phyloP scores from a whole-genome alignment of 2,888 invertebrate species.

The Neoascia interrupta region DNA sequence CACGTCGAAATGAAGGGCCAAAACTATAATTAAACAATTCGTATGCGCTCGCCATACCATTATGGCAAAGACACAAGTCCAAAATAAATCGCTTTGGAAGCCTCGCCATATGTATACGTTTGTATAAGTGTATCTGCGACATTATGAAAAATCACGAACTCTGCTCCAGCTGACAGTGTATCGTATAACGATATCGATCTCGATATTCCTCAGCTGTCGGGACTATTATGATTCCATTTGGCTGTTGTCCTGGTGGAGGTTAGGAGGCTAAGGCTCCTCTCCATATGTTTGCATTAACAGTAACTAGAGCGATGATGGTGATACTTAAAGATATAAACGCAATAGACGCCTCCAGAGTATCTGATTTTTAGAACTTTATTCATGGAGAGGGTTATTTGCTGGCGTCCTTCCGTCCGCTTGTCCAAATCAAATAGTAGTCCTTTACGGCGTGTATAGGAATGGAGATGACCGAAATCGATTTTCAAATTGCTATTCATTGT shows the following conservation, averaged over 20 bases:
- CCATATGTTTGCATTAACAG: conserved; percentile 11
- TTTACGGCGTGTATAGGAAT: not conserved
- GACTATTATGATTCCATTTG: conserved; percentile 18
- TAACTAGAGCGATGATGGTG: conserved; percentile 14
- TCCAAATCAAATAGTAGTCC: not conserved
- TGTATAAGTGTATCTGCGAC: not conserved
- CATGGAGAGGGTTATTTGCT: conserved; percentile 1
- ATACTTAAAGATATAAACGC: not conserved
- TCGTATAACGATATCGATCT: conserved; percentile 5
- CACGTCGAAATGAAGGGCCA: no score
- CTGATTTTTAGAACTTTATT: not conserved
- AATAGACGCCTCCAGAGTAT: conserved; percentile 1
- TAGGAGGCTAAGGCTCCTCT: not conserved
- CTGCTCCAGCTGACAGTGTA: not conserved
- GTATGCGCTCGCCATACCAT: not conserved
- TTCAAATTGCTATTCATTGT: conserved; percentile 22
- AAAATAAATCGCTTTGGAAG: no score
- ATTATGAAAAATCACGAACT: conserved; percentile 16
- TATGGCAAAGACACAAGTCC: not conserved
- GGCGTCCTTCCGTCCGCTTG: conserved; percentile 8
- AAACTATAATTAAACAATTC: no score
- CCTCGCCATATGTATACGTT: not conserved
- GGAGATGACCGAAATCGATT: conserved; percentile 1
- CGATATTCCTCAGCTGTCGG: conserved; percentile 7
- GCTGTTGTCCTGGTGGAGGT: not conserved